Conservation (phyloP, 1,140 invertebrate genomes). For the Eurosta solidaginis region DNA sequence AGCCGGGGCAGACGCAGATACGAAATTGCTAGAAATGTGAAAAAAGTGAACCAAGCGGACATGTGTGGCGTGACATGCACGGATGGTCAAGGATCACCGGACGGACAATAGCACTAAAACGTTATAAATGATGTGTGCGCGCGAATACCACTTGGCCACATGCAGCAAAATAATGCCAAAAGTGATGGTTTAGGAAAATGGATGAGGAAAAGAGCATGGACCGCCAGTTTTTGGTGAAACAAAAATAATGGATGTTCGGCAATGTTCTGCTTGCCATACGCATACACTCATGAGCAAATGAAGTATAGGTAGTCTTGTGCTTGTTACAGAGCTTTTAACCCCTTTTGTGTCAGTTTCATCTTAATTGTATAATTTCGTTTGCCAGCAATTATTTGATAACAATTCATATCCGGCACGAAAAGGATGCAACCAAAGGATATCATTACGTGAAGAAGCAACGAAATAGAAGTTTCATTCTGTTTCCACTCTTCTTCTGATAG, state of each 20-base stretch:
- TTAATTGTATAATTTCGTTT: constrained; percentile 57
- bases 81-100: constrained; percentile 21
- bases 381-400: constrained; percentile 59
- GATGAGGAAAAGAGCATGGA: background rate
- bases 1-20: constrained; percentile 32
- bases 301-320: background rate
- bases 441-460: background rate
- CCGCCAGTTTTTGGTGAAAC: background rate
- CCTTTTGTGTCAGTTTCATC: constrained; percentile 35
- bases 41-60: constrained; percentile 12
- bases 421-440: background rate
- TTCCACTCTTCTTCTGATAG: background rate
- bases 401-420: constrained; percentile 32
- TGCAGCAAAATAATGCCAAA: background rate
- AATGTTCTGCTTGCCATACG: background rate
- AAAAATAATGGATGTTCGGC: constrained; percentile 30
- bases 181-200: background rate
- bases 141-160: background rate
- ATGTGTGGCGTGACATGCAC: constrained; percentile 24
- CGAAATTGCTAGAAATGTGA: background rate
- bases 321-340: constrained; percentile 34
- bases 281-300: background rate
- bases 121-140: constrained; percentile 19
- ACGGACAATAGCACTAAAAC: constrained; percentile 14
- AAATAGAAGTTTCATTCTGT: background rate